A percentile compares a stretch with the other conserved stretches of the same genome.
phyloP scores from a whole-genome alignment of 1,140 invertebrate species.

The Zaprionus capensis region DNA sequence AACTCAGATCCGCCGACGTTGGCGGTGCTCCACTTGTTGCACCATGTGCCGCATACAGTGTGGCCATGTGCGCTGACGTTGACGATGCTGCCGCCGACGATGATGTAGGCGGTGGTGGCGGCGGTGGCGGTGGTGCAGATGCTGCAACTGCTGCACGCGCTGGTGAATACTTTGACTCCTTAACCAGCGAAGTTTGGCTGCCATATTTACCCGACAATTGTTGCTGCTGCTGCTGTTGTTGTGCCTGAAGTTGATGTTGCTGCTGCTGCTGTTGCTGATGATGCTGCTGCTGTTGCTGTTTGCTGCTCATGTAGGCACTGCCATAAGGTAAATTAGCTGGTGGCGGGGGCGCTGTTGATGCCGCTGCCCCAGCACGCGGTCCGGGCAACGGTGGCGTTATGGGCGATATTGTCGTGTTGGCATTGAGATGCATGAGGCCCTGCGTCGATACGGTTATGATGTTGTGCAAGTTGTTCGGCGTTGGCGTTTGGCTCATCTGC shows the following conservation, averaged over 20 bases:
- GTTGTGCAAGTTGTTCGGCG: constrained; percentile 56
- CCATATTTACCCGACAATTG: constrained; percentile 45
- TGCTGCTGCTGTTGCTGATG: constrained; percentile 29
- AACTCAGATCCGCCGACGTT: constrained; percentile 52
- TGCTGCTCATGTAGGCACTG: constrained; percentile 44
- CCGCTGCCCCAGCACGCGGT: constrained; percentile 67
- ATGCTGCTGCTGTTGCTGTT: constrained; percentile 36
- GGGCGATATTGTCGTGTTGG: constrained; percentile 79
- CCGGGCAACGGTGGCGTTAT: constrained; percentile 81
- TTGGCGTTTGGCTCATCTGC: constrained; percentile 28
- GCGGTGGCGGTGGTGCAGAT: constrained; percentile 60
- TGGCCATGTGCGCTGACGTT: constrained; percentile 62
- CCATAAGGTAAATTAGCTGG: constrained; percentile 71
- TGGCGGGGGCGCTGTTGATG: constrained; percentile 80
- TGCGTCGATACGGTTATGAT: constrained; percentile 82
- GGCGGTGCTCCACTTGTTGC: constrained; percentile 21
- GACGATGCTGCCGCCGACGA: constrained; percentile 51
- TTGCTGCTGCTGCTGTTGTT: constrained; percentile 34
- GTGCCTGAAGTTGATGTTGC: constrained; percentile 24
- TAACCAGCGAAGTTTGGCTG: constrained; percentile 34
- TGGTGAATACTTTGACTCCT: constrained; percentile 63
- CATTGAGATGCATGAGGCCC: constrained; percentile 79
- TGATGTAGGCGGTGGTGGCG: constrained; percentile 60
- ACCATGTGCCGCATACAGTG: constrained; percentile 49
- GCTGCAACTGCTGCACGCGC: constrained; percentile 32